Evolutionary conservation across 2,797 vertebrate genomes (phyloP), one percentile per base, ranked within the genome.

Genomic region (Graptemys geographica): DNA sequence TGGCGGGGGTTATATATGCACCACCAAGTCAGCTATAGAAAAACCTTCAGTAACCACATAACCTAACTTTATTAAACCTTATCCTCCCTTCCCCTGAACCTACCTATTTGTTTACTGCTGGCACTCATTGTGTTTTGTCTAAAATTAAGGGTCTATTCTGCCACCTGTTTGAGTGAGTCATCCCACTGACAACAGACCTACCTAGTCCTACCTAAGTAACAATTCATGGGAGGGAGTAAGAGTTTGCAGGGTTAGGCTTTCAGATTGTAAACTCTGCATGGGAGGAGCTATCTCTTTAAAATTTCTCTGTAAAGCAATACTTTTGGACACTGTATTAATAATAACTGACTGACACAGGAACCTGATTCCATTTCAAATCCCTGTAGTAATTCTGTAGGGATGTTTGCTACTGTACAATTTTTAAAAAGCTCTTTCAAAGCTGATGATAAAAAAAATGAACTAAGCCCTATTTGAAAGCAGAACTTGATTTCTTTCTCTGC

Each of bases 1-100:
- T 69, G 56, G 19, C 1, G 81, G 74, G 33, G 15, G 6, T 10
- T n/a, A 62, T 76, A 51, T 23, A 10, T 0, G 0, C 1, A 76
- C 27, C 47, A 62, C 23, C 8, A 53, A 21, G 27, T 19, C 16
- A 28, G 81, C 83, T 76, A 23, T 27, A 41, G 7, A 56, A 23
- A 37, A 56, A n/a, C 37, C 25, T 41, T 82, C 57, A 81, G 81
- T 37, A 87, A 79, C 25, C 31, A 47, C 49, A 82, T 4, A 16
- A 10, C 37, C 72, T 81, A 81, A 62, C 23, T 86, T 92, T 18
- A 52, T 5, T 57, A 10, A 44, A 41, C 15, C 25, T 44, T 56
- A 5, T 27, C 1, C 53, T 81, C 55, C 53, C 4, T 44, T 81
- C 9, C 27, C 8, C 18, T 57, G 88, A 82, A 86, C 10, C 28